These are phyloP conservation scores for Agriopis aurantiaria DNA, from an alignment of 2,888 invertebrate species.

Conservation along the genomic window DNA sequence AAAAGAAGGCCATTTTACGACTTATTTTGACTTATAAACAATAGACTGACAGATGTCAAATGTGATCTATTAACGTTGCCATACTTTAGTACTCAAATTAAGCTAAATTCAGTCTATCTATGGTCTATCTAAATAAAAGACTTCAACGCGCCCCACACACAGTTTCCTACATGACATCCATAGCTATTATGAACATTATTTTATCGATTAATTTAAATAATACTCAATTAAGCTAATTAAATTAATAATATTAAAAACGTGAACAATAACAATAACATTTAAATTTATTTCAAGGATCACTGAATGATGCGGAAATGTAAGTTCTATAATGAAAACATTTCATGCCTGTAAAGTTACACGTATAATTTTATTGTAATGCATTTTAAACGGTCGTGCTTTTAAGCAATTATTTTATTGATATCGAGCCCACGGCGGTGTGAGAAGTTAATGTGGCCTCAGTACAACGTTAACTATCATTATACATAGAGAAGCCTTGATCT, in stretches of 20 bases:
- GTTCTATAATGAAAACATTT: slow-evolving; percentile 15
- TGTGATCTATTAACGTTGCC: no score
- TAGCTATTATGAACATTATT: slow-evolving; percentile 2
- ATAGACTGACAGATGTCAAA: no score
- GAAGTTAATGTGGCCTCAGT: slow-evolving; percentile 49
- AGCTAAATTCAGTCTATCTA: background rate
- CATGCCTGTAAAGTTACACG: slow-evolving; percentile 6
- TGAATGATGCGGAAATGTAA: slow-evolving; percentile 20
- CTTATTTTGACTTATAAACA: no score
- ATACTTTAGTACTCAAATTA: background rate
- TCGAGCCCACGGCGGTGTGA: slow-evolving; percentile 37
- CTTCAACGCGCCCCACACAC: slow-evolving; percentile 19
- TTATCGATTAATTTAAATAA: background rate
- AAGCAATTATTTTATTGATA: slow-evolving; percentile 8
- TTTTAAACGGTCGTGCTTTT: slow-evolving; percentile 12
- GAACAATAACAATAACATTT: slow-evolving; percentile 19
- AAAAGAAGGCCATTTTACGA: no score
- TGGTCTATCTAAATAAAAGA: slow-evolving; percentile 14
- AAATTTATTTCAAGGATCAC: slow-evolving; percentile 13
- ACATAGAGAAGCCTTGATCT: slow-evolving; percentile 75
- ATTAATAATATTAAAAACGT: slow-evolving; percentile 2
- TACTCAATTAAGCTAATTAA: background rate
- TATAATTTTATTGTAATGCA: slow-evolving; percentile 6
- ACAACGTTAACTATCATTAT: slow-evolving; percentile 42
- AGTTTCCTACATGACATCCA: background rate